phyloP scores from a whole-genome alignment of 1,140 invertebrate genomes.

The Drosophila kohkoa region DNA sequence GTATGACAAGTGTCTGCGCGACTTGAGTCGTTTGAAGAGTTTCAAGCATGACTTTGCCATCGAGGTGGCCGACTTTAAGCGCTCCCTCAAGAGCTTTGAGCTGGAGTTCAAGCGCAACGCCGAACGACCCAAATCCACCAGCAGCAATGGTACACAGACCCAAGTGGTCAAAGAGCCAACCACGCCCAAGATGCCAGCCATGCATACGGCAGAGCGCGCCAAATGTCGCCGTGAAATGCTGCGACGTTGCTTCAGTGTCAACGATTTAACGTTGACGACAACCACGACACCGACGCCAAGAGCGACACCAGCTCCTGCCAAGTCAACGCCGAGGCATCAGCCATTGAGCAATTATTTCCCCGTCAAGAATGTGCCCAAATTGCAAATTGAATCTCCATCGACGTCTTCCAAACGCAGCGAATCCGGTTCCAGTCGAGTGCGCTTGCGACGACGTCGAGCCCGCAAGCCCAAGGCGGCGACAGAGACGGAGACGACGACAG shows the following conservation, averaged over 20 bases:
- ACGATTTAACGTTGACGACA: conserved; percentile 61
- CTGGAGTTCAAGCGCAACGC: conserved; percentile 59
- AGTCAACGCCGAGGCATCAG: not conserved
- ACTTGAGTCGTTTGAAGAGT: conserved; percentile 60
- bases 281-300: not conserved
- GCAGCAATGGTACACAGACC: conserved; percentile 53
- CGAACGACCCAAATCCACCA: conserved; percentile 58
- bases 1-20: conserved; percentile 63
- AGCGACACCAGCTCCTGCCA: conserved; percentile 1
- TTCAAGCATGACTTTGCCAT: conserved; percentile 75
- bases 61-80: conserved; percentile 75
- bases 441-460: conserved; percentile 32
- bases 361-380: conserved; percentile 50
- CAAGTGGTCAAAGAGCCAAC: not conserved
- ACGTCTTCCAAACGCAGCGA: conserved; percentile 62
- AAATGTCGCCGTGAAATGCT: conserved; percentile 66
- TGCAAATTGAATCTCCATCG: conserved; percentile 61
- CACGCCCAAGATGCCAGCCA: conserved; percentile 20
- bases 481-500: conserved; percentile 17
- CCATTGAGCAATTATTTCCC: conserved; percentile 54
- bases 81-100: conserved; percentile 67
- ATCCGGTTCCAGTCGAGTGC: conserved; percentile 33
- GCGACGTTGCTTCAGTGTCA: conserved; percentile 67
- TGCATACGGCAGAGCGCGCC: conserved; percentile 63
- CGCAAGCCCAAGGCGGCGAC: conserved; percentile 26